Evolutionary conservation across 1,140 invertebrate species (phyloP).

Genomic region (Thalassaphorura encarpata): DNA sequence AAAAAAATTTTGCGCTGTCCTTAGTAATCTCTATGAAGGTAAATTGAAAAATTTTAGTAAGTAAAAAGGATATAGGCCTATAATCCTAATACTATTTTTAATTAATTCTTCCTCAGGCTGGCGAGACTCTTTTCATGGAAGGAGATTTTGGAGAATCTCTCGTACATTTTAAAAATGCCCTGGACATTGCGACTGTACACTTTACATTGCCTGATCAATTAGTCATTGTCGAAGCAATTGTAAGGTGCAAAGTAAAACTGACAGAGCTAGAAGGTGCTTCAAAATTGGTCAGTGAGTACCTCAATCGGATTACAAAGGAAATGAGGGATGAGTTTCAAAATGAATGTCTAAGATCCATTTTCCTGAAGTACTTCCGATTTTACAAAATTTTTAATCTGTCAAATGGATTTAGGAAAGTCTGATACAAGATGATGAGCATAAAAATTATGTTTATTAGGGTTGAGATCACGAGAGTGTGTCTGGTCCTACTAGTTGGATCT

Average conservation of each 20-base stretch:
- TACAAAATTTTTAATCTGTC: background rate
- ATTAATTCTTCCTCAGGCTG: slow-evolving; percentile 7
- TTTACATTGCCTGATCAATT: slow-evolving; percentile 22
- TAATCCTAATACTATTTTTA: background rate
- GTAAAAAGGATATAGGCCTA: background rate
- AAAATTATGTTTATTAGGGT: slow-evolving; percentile 12
- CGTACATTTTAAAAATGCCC: slow-evolving; percentile 17
- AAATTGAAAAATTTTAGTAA: background rate
- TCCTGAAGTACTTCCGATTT: slow-evolving; percentile 10
- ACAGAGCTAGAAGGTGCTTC: slow-evolving; percentile 23
- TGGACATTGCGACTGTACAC: slow-evolving; percentile 8
- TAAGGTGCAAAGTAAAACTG: slow-evolving; percentile 22
- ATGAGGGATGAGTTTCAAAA: slow-evolving; percentile 1
- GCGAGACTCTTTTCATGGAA: slow-evolving; percentile 9
- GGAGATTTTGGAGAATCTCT: slow-evolving; percentile 21
- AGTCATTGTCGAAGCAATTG: slow-evolving; percentile 12
- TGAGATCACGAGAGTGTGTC: slow-evolving; percentile 25
- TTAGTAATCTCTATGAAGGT: slow-evolving; percentile 6
- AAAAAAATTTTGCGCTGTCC: slow-evolving; percentile 7
- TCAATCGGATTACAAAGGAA: background rate
- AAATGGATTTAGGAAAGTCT: background rate
- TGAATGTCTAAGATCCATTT: background rate
- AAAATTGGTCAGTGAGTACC: slow-evolving; percentile 18
- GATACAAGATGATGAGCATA: background rate
- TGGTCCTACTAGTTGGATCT: slow-evolving; percentile 23